Conservation (phyloP, 2,113 vertebrate genomes). For the Nothobranchius furzeri region DNA sequence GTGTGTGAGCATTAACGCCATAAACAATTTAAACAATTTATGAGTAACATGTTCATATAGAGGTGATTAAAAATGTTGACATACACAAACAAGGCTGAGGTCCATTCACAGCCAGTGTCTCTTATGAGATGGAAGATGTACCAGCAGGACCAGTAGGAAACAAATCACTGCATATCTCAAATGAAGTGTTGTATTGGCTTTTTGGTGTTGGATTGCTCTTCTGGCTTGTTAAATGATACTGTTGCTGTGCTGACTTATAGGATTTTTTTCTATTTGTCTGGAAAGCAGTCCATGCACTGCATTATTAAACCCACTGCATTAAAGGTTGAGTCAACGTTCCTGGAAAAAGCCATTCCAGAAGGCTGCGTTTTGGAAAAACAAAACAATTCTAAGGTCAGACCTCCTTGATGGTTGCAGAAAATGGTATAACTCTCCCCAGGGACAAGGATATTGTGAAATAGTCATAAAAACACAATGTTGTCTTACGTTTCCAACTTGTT, state of each 20-base stretch:
- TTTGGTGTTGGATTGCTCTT: conserved; percentile 35
- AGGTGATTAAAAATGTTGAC: background rate
- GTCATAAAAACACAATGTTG: no score
- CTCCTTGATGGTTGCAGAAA: no score
- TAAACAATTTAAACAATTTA: background rate
- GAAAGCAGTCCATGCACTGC: conserved; percentile 45
- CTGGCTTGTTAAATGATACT: conserved; percentile 56
- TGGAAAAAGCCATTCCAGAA: no score
- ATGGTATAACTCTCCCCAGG: no score
- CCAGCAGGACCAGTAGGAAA: conserved; percentile 34
- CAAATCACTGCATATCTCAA: conserved; percentile 41
- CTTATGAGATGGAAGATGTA: conserved; percentile 18
- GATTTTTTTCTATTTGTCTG: conserved; percentile 56
- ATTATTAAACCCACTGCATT: conserved; percentile 16
- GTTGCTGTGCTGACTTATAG: conserved; percentile 51
- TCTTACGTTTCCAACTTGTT: no score
- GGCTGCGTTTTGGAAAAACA: no score
- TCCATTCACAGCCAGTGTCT: conserved; percentile 17
- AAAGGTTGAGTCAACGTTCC: no score
- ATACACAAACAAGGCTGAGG: background rate
- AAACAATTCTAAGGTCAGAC: no score
- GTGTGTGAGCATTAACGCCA: background rate
- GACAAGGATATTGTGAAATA: no score
- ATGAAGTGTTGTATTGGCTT: conserved; percentile 30
- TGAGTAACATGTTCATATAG: background rate